Evolutionary conservation across 2,888 invertebrate species (phyloP).

Genomic region (Copidosoma aretas): DNA sequence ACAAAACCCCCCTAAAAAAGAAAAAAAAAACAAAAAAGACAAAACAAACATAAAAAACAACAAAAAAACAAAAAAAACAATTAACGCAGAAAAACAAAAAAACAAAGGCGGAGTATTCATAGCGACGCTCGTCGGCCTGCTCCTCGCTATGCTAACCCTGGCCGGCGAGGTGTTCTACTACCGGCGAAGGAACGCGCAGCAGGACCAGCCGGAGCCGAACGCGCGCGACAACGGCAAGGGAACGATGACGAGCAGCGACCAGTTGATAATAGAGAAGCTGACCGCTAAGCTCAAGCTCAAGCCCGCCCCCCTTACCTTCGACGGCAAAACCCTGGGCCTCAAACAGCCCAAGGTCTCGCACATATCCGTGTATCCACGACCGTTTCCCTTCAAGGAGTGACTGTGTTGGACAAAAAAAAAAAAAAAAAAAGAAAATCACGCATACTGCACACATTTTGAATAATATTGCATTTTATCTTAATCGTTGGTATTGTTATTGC

Average conservation of each 20-base stretch:
- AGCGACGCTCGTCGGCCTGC: slow-evolving; percentile 84
- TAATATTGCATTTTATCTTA: too few species aligned
- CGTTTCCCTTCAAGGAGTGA: slow-evolving; percentile 59
- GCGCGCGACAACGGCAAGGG: slow-evolving; percentile 6
- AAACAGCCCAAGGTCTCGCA: slow-evolving; percentile 57
- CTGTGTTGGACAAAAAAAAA: neutral
- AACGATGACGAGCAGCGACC: slow-evolving; percentile 24
- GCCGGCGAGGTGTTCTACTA: slow-evolving; percentile 84
- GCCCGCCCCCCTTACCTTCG: slow-evolving; percentile 54
- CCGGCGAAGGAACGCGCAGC: slow-evolving; percentile 48
- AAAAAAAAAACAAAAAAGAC: too few species aligned
- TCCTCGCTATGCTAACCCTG: slow-evolving; percentile 83
- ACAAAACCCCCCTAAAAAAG: too few species aligned
- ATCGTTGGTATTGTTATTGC: too few species aligned
- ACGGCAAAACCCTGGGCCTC: slow-evolving; percentile 34
- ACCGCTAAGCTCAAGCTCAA: slow-evolving; percentile 54
- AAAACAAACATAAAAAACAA: too few species aligned
- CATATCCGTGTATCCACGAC: slow-evolving; percentile 62
- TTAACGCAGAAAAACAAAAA: slow-evolving; percentile 4
- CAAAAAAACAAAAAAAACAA: neutral
- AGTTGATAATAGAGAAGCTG: slow-evolving; percentile 47
- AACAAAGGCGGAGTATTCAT: slow-evolving; percentile 86
- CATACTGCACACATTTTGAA: too few species aligned
- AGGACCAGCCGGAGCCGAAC: slow-evolving; percentile 26
- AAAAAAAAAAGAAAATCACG: too few species aligned